A percentile compares a stretch with the other conserved stretches of the same genome.
Conservation (phyloP, 2,888 invertebrate genomes). For the Capitulum mitella region DNA sequence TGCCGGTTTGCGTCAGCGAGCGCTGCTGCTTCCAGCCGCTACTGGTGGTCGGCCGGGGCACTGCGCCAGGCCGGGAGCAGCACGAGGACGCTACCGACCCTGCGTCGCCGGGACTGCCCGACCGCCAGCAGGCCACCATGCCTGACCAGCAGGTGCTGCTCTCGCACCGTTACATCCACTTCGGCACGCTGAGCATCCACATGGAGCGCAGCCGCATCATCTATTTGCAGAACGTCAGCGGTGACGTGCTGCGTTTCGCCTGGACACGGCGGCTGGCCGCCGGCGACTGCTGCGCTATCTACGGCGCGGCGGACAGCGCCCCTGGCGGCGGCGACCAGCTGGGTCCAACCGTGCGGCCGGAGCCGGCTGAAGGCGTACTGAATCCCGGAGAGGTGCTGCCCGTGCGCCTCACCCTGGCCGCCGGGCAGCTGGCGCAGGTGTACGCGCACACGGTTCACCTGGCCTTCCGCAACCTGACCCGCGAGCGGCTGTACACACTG, state of each 20-base stretch:
- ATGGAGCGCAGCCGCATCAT: background rate
- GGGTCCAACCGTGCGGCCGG: background rate
- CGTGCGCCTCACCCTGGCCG: background rate
- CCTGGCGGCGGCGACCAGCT: background rate
- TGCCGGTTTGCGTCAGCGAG: background rate
- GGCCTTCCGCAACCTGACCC: background rate
- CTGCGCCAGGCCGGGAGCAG: background rate
- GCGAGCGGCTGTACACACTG: background rate
- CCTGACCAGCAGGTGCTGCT: background rate
- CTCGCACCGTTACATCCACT: background rate
- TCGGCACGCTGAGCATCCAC: background rate
- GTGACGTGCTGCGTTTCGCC: background rate
- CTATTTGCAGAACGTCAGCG: background rate
- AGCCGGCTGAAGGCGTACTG: conserved; percentile 5
- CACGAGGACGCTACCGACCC: background rate
- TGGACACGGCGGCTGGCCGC: conserved; percentile 3
- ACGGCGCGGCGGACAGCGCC: background rate
- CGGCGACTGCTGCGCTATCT: conserved; percentile 10
- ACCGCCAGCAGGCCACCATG: background rate
- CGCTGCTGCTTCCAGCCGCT: background rate
- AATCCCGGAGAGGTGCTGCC: background rate
- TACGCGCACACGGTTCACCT: background rate
- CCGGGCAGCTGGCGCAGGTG: background rate
- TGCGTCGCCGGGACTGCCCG: background rate
- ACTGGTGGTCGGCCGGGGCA: background rate